These are phyloP conservation scores for Arbacia lixula DNA, from an alignment of 53 echinoderm and acorn worm species.

Conservation along the genomic window DNA sequence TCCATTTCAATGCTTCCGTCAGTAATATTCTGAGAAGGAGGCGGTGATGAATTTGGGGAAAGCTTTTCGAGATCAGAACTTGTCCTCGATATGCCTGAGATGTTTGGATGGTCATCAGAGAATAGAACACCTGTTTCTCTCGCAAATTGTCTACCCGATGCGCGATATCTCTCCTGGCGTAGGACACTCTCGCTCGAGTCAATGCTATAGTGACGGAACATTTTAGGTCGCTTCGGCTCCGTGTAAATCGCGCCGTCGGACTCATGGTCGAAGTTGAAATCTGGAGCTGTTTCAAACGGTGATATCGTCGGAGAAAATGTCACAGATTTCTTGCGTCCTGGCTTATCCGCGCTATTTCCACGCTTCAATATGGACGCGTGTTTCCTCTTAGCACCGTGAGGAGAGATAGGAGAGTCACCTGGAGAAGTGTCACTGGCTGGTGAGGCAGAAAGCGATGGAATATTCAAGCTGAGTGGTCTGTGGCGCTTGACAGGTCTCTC, in stretches of 20 bases:
- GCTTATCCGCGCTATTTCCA: conserved; percentile 72
- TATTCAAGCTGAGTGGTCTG: conserved; percentile 81
- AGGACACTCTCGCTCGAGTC: conserved; percentile 74
- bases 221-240: conserved; percentile 66
- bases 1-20: conserved; percentile 4
- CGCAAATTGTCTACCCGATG: conserved; percentile 40
- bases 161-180: conserved; percentile 47
- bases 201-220: conserved; percentile 86
- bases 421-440: conserved; percentile 2
- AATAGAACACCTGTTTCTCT: conserved; percentile 45
- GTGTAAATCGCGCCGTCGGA: conserved; percentile 26
- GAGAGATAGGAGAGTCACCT: conserved; percentile 2
- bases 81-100: conserved; percentile 25
- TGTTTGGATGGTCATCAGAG: conserved; percentile 24
- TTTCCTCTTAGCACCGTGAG: conserved; percentile 70
- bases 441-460: conserved; percentile 71
- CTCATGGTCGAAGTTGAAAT: conserved; percentile 26
- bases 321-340: conserved; percentile 84
- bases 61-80: not conserved
- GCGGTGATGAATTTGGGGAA: not conserved
- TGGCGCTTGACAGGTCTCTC: conserved; percentile 59
- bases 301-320: conserved; percentile 90
- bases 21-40: not conserved
- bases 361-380: conserved; percentile 84
- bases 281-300: conserved; percentile 53